Evolutionary conservation across 2,113 vertebrate genomes (phyloP).

Genomic region (Heterotis niloticus): DNA sequence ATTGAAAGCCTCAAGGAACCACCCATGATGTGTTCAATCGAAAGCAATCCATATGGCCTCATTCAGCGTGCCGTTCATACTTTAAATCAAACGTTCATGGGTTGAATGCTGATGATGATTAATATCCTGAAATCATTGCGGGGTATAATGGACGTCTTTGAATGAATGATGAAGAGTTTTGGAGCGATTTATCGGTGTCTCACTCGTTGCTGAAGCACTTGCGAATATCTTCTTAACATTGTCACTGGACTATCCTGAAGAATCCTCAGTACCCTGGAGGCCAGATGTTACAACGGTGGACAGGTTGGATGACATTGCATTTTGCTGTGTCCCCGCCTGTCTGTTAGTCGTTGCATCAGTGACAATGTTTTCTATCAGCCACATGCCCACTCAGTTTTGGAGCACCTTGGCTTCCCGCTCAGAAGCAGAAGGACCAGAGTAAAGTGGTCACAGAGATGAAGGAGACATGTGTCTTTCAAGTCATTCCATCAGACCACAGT

Average conservation of each 20-base stretch:
- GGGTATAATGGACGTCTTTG: constrained; percentile 2
- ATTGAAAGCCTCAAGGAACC: not conserved
- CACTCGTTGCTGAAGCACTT: not conserved
- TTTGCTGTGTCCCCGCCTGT: not conserved
- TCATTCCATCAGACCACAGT: no score
- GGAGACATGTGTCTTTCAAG: no score
- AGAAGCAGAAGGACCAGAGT: no score
- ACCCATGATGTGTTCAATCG: not conserved
- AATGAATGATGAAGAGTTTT: not conserved
- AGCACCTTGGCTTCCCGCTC: no score
- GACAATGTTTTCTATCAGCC: not conserved
- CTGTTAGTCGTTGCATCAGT: not conserved
- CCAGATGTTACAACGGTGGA: no score
- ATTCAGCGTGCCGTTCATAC: not conserved
- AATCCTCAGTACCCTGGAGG: not conserved
- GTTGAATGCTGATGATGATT: constrained; percentile 18
- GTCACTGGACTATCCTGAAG: no score
- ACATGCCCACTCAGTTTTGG: no score
- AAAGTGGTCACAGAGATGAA: no score
- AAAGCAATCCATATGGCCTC: not conserved
- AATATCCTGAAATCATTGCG: constrained; percentile 7
- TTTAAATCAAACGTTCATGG: constrained; percentile 4
- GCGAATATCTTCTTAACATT: not conserved
- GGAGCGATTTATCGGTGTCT: not conserved
- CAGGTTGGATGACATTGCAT: not conserved